Evolutionary conservation across 2,888 invertebrate genomes (phyloP).

Genomic region (Lasioglossum figueresi): DNA sequence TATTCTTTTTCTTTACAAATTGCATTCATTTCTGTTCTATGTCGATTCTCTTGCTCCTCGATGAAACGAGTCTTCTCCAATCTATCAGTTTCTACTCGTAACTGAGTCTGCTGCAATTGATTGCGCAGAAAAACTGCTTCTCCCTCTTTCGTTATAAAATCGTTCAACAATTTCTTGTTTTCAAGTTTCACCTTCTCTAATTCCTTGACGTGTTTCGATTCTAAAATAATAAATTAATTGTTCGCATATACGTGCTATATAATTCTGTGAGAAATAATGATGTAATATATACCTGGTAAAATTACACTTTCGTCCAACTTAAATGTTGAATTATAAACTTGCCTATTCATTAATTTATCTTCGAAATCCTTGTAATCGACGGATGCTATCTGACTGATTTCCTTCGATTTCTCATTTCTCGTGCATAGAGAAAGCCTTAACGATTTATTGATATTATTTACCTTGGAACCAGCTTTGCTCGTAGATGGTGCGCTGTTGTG

Average conservation of each 20-base stretch:
- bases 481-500: constrained; percentile 41
- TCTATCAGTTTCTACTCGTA: constrained; percentile 73
- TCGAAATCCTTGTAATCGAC: constrained; percentile 57
- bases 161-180: constrained; percentile 74
- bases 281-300: constrained; percentile 36
- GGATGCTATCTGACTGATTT: constrained; percentile 26
- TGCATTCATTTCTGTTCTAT: constrained; percentile 70
- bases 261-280: background rate
- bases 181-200: constrained; percentile 74
- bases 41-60: constrained; percentile 75
- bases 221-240: constrained; percentile 41
- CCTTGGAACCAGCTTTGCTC: constrained; percentile 33
- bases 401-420: constrained; percentile 10
- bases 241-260: constrained; percentile 7
- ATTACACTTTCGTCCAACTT: constrained; percentile 19
- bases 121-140: constrained; percentile 77
- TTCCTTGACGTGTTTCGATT: constrained; percentile 56
- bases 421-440: background rate
- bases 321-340: constrained; percentile 63
- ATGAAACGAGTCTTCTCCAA: constrained; percentile 74
- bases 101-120: constrained; percentile 74
- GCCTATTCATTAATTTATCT: constrained; percentile 51
- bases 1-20: constrained; percentile 77
- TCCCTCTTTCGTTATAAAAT: constrained; percentile 79
- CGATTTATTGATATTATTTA: background rate